These are phyloP conservation scores for Dynastes hyllus DNA, from an alignment of 2,888 invertebrate species.

Conservation along the genomic window DNA sequence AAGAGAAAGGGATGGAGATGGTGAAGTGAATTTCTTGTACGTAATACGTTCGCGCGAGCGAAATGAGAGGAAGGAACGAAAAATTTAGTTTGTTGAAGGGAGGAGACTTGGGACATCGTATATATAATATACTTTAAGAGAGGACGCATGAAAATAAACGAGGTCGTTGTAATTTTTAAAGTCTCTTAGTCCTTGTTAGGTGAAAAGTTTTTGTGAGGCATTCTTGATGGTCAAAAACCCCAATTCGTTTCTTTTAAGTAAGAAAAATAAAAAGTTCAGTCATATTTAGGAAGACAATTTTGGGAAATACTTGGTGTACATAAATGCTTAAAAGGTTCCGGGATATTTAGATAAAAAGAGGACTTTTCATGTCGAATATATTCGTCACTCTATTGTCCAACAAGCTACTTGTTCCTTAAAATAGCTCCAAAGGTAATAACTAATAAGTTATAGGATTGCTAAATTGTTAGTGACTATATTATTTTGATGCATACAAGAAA, in stretches of 20 bases:
- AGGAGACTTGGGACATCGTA: not conserved
- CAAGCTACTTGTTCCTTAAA: too few species aligned
- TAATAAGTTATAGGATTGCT: too few species aligned
- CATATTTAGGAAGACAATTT: too few species aligned
- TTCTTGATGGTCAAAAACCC: conserved; percentile 43
- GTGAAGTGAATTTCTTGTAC: not conserved
- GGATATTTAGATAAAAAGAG: too few species aligned
- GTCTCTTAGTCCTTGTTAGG: conserved; percentile 31
- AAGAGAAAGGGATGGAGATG: not conserved
- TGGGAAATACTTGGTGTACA: too few species aligned
- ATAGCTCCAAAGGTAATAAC: too few species aligned
- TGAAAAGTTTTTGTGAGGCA: conserved; percentile 25
- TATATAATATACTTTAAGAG: conserved; percentile 23
- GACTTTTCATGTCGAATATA: too few species aligned
- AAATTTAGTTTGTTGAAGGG: not conserved
- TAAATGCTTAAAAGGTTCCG: too few species aligned
- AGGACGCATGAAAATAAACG: conserved; percentile 37
- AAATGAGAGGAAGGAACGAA: not conserved
- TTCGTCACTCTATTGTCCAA: too few species aligned
- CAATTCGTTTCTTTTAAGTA: not conserved
- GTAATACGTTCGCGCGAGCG: not conserved
- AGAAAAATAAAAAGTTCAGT: not conserved
- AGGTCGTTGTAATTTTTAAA: conserved; percentile 34
- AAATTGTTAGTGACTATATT: too few species aligned
- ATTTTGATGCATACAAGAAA: too few species aligned